Evolutionary conservation across 2,888 invertebrate species (phyloP).

Genomic region (Melanotus villosus): DNA sequence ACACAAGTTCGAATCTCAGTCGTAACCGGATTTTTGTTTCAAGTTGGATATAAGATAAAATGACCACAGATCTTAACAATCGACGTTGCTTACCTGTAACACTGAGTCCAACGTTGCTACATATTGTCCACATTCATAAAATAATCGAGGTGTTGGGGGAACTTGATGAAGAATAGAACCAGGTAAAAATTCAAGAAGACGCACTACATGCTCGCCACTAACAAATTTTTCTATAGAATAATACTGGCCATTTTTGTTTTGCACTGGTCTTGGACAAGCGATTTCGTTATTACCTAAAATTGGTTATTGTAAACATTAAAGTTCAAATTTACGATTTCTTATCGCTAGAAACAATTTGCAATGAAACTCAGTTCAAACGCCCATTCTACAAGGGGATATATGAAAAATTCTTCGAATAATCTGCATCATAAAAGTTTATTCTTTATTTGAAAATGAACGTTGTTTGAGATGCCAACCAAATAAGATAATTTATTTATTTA

Average conservation of each 20-base stretch:
- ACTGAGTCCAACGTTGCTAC: conserved; percentile 79
- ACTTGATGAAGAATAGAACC: conserved; percentile 80
- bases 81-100: conserved; percentile 72
- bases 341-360: too few species aligned
- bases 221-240: conserved; percentile 72
- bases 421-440: too few species aligned
- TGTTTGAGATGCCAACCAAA: too few species aligned
- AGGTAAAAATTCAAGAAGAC: conserved; percentile 83
- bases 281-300: conserved; percentile 73
- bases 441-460: too few species aligned
- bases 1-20: too few species aligned
- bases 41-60: too few species aligned
- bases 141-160: conserved; percentile 73
- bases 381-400: too few species aligned
- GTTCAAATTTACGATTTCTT: neutral
- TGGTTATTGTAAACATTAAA: neutral
- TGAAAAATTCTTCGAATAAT: too few species aligned
- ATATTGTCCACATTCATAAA: conserved; percentile 81
- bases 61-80: too few species aligned
- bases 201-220: conserved; percentile 75
- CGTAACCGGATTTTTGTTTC: too few species aligned
- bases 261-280: conserved; percentile 79
- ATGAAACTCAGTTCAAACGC: too few species aligned
- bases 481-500: too few species aligned
- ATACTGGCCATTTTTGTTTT: conserved; percentile 77